Base-by-base conservation (phyloP, 2,113 vertebrate species). In the Thunnus thynnus region DNA sequence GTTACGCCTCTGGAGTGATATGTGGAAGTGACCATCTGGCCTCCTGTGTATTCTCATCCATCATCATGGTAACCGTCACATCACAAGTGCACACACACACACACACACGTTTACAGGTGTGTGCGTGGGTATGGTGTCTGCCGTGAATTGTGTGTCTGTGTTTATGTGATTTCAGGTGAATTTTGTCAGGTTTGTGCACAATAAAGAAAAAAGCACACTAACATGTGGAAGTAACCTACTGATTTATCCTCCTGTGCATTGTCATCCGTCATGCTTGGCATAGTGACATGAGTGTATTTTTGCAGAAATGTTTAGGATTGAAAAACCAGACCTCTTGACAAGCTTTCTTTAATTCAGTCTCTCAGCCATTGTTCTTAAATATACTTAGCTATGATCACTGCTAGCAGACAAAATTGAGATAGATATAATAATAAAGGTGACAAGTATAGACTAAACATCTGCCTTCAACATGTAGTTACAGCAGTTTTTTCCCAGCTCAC, bases 21-120 rank as follows among this genome's bases (percentile, higher is more conserved):
- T 72, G 84, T 80, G 86, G 87, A 92, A 80, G 81, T 87, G 86
- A 86, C 87, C 91, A 86, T 91, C 89, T 90, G 89, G 72, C 71
- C 85, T 76, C 74, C 57, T 71, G 74, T 84, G 74, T 78, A 80
- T 85, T 74, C 72, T 60, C 76, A 90, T 90, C 68, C 82, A 89
- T 92, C 88, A 89, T 91, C 73, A 82, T 87, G 85, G 86, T 66
- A 84, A 89, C 82, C 30, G 32, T 81, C 80, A 86, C 56, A 48
- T 74, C 8, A 41, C 36, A 41, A 41, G 36, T 41, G 36, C 36
- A 41, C 36, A 41, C 36, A 36, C 32, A 7, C 32, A 7, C 32
- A 41, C 36, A 8, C 7, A 41, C 36, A 84, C 27, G 27, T 17
- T 86, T 62, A 77, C 86, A 90, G 83, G 80, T 92, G 84, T 84